These are phyloP conservation scores for Gastrophysa polygoni DNA, from an alignment of 2,888 invertebrate species.

Conservation along the genomic window DNA sequence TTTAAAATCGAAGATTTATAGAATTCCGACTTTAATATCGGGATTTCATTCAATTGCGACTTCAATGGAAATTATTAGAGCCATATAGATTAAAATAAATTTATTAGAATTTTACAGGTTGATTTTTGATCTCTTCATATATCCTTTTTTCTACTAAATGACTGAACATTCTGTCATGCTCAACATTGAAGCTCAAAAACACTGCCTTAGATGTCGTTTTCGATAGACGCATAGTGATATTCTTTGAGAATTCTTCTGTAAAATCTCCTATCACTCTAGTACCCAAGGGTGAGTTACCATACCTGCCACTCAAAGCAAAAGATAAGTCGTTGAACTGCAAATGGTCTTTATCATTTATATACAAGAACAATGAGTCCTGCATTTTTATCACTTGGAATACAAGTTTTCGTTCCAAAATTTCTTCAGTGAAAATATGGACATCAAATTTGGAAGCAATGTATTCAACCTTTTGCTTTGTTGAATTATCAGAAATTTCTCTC, in stretches of 20 bases:
- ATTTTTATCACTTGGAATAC: slow-evolving; percentile 58
- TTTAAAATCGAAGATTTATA: too few relatives aligned
- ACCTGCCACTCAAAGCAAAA: slow-evolving; percentile 50
- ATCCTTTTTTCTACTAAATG: slow-evolving; percentile 56
- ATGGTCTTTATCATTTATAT: slow-evolving; percentile 55
- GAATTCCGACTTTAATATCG: too few relatives aligned
- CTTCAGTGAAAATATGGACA: slow-evolving; percentile 28
- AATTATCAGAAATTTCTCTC: not conserved
- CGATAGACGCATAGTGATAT: slow-evolving; percentile 49
- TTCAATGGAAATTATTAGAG: not conserved
- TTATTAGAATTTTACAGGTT: slow-evolving; percentile 52
- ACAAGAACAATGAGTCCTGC: slow-evolving; percentile 57
- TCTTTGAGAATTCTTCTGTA: slow-evolving; percentile 45
- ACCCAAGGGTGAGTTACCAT: slow-evolving; percentile 46
- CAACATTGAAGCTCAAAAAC: slow-evolving; percentile 60
- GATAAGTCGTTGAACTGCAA: slow-evolving; percentile 55
- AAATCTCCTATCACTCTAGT: slow-evolving; percentile 56
- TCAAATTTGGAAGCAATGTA: slow-evolving; percentile 8
- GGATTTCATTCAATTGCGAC: too few relatives aligned
- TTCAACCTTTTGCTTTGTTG: not conserved
- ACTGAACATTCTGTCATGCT: slow-evolving; percentile 49
- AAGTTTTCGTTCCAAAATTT: slow-evolving; percentile 51
- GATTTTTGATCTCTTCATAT: slow-evolving; percentile 55
- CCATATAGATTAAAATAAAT: not conserved
- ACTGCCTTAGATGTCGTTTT: slow-evolving; percentile 58